Base-by-base conservation (phyloP, 2,888 invertebrate species). In the Anthrax anthrax region DNA sequence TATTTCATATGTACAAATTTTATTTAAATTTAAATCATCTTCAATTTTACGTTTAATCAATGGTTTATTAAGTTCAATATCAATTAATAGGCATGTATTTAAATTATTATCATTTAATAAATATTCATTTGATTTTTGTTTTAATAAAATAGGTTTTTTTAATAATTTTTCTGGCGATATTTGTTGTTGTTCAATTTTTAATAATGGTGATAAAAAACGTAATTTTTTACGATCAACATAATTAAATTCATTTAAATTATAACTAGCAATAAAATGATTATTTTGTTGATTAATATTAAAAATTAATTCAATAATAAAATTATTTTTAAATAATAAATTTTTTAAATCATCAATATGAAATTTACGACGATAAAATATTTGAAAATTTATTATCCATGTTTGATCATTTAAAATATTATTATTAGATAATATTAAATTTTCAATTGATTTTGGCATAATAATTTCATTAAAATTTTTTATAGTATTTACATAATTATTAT, bases 41-140 rank as follows among this genome's bases (percentile, higher is more conserved):
- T 18, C 12, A n/a, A n/a, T n/a, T 18, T 43, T 46, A 42, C 23
- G 18, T 13, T 40, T 4, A 6, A 46, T 39, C 14, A 47, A 19
- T 3, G 50, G 46, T 18, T 23, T 9, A 18, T 40, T 23, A 1
- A 50, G 5, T 34, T 34, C 32, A 18, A 47, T 36, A 4, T 43
- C 41, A 17, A 50, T 5, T 4, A 42, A 16, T 23, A 45, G 5
- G 18, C 46, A 43, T n/a, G 47, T 34, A 18, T 18, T 47, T 4
- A 39, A 43, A 3, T 43, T 45, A 27, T 50, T 32, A 4, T 47
- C 46, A 40, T 41, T 41, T n/a, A 18, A 19, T 23, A 37, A 8
- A 29, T n/a, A 39, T 18, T 34, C n/a, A 9, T 10, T 12, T 39
- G 18, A 3, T 12, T 12, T 29, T 29, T 29, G 2, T 18, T 32